Evolutionary conservation across 1,140 invertebrate genomes (phyloP), one percentile per base, ranked within the genome.

Genomic region (Arctopsyche grandis): DNA sequence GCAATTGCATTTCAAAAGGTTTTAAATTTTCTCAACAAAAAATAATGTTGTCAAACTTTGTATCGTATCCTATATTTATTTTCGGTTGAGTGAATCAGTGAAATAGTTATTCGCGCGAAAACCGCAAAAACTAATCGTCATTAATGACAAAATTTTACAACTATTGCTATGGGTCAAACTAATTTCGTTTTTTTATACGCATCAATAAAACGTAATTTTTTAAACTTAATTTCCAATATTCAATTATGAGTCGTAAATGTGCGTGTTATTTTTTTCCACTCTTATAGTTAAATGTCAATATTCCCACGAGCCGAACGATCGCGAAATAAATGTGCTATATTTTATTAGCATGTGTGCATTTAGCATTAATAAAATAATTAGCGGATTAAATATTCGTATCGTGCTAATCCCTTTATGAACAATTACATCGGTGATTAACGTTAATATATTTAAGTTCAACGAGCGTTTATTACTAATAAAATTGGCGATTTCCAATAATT

Each of bases 101-200:
- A 66, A 66, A 66, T 12, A 22, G 63, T 19, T 22, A 22, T 22
- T 66, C 63, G 48, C 63, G 63, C 63, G 21, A 66, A 66, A 66
- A 66, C 63, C 63, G 63, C 63, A 66, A 66, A 66, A 66, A 66
- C 63, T 66, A 66, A 66, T 66, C 63, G 63, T 10, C 12, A 21
- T 12, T 66, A 66, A 66, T 66, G 63, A 66, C 63, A 66, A 19
- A 66, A 12, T 66, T 66, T 66, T 66, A 52, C 48, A 52, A 52
- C 48, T 52, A 66, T 66, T 29, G 63, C 63, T 26, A 24, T 29
- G 19, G 63, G 63, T 66, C 21, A 26, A 66, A 66, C 63, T 24
- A 22, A 66, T 66, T 66, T 66, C 24, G 63, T 26, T 14, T 52
- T 52, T 52, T 52, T 12, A 52, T 38, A 38, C 29, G 7, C 29